Conservation (phyloP, 2,888 invertebrate species). For the Pedicia rivosa region DNA sequence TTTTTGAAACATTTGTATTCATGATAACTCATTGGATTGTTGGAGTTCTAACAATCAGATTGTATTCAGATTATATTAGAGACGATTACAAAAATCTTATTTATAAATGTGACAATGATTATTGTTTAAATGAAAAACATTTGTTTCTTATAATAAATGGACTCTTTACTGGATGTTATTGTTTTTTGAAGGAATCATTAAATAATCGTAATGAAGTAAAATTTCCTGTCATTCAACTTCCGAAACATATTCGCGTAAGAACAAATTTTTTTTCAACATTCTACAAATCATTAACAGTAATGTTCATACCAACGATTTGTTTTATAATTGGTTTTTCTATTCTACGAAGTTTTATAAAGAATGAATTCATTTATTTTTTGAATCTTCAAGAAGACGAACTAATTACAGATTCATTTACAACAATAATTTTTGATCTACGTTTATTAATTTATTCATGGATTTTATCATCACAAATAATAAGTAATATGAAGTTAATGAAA, state of each 20-base stretch:
- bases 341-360: conserved; percentile 39
- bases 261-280: conserved; percentile 38
- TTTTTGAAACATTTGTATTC: conserved; percentile 38
- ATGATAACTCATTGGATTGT: conserved; percentile 38
- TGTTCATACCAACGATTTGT: conserved; percentile 44
- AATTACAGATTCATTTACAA: neutral
- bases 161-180: conserved; percentile 46
- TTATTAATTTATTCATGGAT: conserved; percentile 51
- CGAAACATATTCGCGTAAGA: conserved; percentile 50
- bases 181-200: conserved; percentile 20
- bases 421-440: conserved; percentile 17
- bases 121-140: conserved; percentile 48
- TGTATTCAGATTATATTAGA: conserved; percentile 49
- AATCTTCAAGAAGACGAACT: conserved; percentile 27
- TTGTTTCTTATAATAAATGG: conserved; percentile 51
- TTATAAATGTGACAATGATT: conserved; percentile 33
- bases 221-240: conserved; percentile 55
- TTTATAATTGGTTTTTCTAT: conserved; percentile 45
- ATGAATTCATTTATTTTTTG: conserved; percentile 35
- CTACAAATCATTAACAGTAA: conserved; percentile 38
- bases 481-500: conserved; percentile 54
- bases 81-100: conserved; percentile 38
- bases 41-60: conserved; percentile 49
- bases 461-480: conserved; percentile 48
- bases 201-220: conserved; percentile 20